phyloP scores from a whole-genome alignment of 2,797 vertebrate species.

The Lutjanus campechanus region DNA sequence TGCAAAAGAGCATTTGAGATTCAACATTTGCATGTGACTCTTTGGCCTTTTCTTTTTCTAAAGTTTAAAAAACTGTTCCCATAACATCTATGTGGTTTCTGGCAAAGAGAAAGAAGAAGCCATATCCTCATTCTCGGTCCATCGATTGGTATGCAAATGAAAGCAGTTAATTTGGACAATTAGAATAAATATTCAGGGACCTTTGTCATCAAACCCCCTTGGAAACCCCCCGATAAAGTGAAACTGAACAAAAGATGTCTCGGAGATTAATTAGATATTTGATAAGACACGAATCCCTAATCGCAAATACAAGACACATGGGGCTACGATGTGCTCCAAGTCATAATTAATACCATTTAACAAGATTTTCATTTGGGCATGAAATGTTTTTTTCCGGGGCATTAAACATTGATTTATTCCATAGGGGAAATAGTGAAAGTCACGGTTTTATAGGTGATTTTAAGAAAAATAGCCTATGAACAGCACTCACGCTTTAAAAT shows the following conservation, averaged over 20 bases:
- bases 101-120: constrained; percentile 88
- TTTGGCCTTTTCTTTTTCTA: constrained; percentile 91
- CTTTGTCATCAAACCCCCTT: constrained; percentile 95
- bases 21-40: constrained; percentile 98
- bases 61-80: constrained; percentile 92
- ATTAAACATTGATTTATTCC: constrained; percentile 97
- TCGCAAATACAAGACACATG: constrained; percentile 99
- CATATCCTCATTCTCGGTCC: constrained; percentile 91
- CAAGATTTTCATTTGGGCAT: constrained; percentile 99
- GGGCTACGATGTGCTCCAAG: constrained; percentile 97
- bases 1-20: constrained; percentile 93
- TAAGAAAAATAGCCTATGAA: constrained; percentile 39
- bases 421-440: constrained; percentile 74
- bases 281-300: constrained; percentile 99
- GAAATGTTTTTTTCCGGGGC: constrained; percentile 98
- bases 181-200: constrained; percentile 99
- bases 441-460: constrained; percentile 67
- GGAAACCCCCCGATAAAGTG: constrained; percentile 96
- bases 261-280: constrained; percentile 99
- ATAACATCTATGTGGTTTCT: constrained; percentile 92
- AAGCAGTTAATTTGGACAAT: constrained; percentile 99
- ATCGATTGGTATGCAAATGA: constrained; percentile 99
- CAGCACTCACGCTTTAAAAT: constrained; percentile 15
- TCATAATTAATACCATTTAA: constrained; percentile 99
- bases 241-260: constrained; percentile 99